These are phyloP conservation scores for Sebastes hubbsi DNA, from an alignment of 2,797 vertebrate species.

Conservation along the genomic window DNA sequence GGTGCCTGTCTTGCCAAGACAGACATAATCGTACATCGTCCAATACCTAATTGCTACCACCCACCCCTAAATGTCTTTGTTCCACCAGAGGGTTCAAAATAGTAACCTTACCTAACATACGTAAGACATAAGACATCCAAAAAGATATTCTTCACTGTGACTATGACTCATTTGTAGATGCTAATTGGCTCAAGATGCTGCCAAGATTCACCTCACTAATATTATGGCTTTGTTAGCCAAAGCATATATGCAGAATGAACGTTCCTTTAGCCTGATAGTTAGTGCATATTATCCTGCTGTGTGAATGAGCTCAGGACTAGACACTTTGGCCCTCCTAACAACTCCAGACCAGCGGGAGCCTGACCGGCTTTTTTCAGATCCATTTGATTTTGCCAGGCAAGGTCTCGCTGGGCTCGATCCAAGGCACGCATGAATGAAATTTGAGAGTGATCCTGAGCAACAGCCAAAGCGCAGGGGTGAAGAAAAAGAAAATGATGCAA, in stretches of 20 bases:
- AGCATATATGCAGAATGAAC: background rate
- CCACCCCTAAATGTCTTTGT: background rate
- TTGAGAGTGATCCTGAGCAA: slow-evolving; percentile 3
- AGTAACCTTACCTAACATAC: background rate
- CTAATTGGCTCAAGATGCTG: background rate
- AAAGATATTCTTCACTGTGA: background rate
- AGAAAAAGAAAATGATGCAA: slow-evolving; percentile 19
- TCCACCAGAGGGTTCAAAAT: background rate
- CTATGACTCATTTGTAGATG: background rate
- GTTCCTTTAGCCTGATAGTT: background rate
- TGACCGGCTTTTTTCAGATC: background rate
- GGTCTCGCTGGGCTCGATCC: background rate
- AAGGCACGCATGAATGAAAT: slow-evolving; percentile 24
- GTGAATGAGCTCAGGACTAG: slow-evolving; percentile 12
- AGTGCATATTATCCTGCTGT: background rate
- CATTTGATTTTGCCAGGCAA: background rate
- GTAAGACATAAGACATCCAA: background rate
- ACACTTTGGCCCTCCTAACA: background rate
- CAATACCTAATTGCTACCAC: background rate
- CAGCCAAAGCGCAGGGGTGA: background rate
- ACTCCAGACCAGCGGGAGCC: slow-evolving; percentile 5
- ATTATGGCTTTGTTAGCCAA: background rate
- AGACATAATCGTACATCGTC: no score
- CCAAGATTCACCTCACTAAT: background rate
- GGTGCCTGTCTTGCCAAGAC: no score